Evolutionary conservation across 2,113 vertebrate genomes (phyloP), one percentile per base, ranked within the genome.

Genomic region (Accipiter virgatus): DNA sequence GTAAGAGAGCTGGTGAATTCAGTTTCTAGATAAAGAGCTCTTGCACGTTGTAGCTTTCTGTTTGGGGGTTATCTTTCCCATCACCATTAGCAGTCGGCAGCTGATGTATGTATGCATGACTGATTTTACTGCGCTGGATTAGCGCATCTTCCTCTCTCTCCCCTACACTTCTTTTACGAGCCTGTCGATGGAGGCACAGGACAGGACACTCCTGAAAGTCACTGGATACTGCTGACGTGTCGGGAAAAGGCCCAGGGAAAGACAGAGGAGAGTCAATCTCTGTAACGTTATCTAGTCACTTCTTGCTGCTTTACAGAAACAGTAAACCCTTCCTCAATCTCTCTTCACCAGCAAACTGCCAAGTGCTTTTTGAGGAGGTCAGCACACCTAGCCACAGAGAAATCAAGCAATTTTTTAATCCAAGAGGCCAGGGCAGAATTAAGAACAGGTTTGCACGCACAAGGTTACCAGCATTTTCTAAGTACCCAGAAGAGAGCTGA

Each of bases 31-130:
- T 8, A 13, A 36, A 20, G 40, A 67, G 58, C 61, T 34, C 66
- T 3, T 0, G 34, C 9, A 4, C 7, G 8, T 1, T 4, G 34
- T 2, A 18, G 52, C 11, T 32, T 27, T 53, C 52, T 6, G 9
- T 1, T 11, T 0, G 3, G 48, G 48, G 52, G 25, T 45, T 40
- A 13, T 20, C 74, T 13, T 27, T 13, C 47, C 48, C 70, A 31
- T 11, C 47, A 4, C 43, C 4, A 2, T 29, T 7, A 7, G 53
- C 16, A 4, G 31, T 4, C 21, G 2, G 75, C 72, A 73, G 61
- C 62, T 31, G 81, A 55, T 2, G 42, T 1, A 55, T 2, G 42
- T 1, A 15, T 20, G 2, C 48, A 3, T 1, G 20, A 3, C 43
- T 7, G 40, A 20, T 21, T 18, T n/a, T 2, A 32, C 40, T 2